These are phyloP conservation scores for Drosophila histrio DNA, from an alignment of 2,888 invertebrate genomes.

Conservation along the genomic window DNA sequence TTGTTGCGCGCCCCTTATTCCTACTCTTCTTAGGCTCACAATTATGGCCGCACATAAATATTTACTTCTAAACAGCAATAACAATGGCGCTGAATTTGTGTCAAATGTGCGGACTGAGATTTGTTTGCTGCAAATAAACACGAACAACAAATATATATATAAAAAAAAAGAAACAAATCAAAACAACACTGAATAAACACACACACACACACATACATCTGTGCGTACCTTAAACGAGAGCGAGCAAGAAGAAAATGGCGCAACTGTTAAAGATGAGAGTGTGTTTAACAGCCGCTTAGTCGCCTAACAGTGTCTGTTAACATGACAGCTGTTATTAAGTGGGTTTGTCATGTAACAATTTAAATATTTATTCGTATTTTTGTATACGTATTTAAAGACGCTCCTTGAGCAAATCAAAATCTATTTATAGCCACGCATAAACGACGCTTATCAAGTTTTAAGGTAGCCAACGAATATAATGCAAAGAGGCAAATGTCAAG, in stretches of 20 bases:
- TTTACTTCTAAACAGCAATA: slow-evolving; percentile 49
- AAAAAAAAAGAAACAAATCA: slow-evolving; percentile 29
- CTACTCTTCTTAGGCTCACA: not conserved
- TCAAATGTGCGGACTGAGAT: slow-evolving; percentile 70
- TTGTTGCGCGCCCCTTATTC: not conserved
- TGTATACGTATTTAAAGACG: slow-evolving; percentile 11
- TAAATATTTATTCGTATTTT: not conserved
- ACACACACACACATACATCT: slow-evolving; percentile 3
- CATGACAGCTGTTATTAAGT: slow-evolving; percentile 35
- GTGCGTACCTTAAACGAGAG: slow-evolving; percentile 23
- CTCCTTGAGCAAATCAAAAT: slow-evolving; percentile 23
- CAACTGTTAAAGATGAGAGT: slow-evolving; percentile 13
- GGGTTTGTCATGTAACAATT: slow-evolving; percentile 28
- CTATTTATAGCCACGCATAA: slow-evolving; percentile 48
- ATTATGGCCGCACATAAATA: slow-evolving; percentile 60
- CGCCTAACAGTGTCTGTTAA: slow-evolving; percentile 6
- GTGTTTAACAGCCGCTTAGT: slow-evolving; percentile 19
- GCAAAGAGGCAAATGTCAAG: slow-evolving; percentile 46
- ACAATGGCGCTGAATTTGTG: slow-evolving; percentile 62
- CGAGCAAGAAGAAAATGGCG: slow-evolving; percentile 41
- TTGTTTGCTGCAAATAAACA: slow-evolving; percentile 67
- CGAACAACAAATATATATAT: no score
- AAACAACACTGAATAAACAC: slow-evolving; percentile 30
- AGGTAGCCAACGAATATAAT: slow-evolving; percentile 34
- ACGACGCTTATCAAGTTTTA: slow-evolving; percentile 48